Percentiles rank a stretch among this genome's conserved stretches.
phyloP scores from a whole-genome alignment of 2,888 invertebrate genomes.

The Chymomyza procnemis region DNA sequence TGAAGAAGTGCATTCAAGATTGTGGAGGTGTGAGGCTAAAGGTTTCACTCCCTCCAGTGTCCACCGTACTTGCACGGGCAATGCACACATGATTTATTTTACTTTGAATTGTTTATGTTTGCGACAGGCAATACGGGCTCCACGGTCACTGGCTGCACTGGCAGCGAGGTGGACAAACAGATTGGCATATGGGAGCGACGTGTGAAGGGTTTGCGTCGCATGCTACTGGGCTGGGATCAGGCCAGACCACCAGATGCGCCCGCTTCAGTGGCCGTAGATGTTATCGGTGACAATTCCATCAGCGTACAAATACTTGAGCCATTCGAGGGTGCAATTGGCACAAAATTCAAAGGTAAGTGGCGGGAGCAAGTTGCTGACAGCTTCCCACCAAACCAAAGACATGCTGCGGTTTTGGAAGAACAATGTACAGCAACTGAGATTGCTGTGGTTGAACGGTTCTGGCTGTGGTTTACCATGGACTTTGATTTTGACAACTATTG shows the following conservation, averaged over 20 bases:
- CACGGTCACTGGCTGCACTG: constrained; percentile 85
- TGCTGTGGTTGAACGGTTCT: constrained; percentile 27
- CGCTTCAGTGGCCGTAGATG: constrained; percentile 86
- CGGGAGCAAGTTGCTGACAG: neutral
- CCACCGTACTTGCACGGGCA: neutral
- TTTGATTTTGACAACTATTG: constrained; percentile 8
- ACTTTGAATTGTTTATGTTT: neutral
- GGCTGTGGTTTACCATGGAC: constrained; percentile 6
- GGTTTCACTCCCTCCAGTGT: no score
- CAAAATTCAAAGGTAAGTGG: constrained; percentile 90
- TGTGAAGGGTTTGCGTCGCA: constrained; percentile 80
- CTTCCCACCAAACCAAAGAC: neutral
- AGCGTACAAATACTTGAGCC: constrained; percentile 85
- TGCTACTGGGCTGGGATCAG: constrained; percentile 93
- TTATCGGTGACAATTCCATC: constrained; percentile 82
- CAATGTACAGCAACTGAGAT: neutral
- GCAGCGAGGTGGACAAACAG: constrained; percentile 88
- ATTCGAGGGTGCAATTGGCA: constrained; percentile 89
- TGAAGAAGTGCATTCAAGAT: no score
- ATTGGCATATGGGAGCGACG: constrained; percentile 91
- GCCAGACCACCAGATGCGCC: constrained; percentile 90
- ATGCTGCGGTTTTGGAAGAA: constrained; percentile 10
- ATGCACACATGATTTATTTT: neutral
- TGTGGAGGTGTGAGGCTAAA: no score
- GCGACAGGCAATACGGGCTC: constrained; percentile 76